Evolutionary conservation across 2,797 vertebrate species (phyloP).

Genomic region (Dipus sagitta): DNA sequence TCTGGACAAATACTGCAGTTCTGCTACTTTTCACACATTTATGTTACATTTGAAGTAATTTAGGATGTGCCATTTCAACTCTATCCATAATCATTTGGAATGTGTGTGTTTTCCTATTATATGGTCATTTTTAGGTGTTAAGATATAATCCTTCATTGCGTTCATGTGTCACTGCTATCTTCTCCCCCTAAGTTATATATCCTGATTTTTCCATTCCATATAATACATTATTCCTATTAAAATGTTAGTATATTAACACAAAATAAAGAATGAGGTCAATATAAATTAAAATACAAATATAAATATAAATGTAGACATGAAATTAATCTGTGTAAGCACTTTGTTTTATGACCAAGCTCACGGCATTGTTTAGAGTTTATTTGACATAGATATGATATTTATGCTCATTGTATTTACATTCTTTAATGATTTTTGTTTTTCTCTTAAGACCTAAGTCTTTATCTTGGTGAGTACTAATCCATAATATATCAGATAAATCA

Average conservation of each 20-base stretch:
- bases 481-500: slow-evolving; percentile 52
- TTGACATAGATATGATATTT: no score
- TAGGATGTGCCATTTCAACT: background rate
- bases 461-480: background rate
- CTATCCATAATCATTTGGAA: background rate
- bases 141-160: background rate
- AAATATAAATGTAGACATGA: no score
- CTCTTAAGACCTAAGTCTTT: background rate
- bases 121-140: background rate
- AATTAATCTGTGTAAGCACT: no score
- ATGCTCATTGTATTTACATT: no score
- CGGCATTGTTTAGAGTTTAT: no score
- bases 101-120: background rate
- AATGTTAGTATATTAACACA: no score
- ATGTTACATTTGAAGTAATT: background rate
- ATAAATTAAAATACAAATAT: no score
- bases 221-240: no score
- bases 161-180: background rate
- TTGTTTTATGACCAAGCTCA: no score
- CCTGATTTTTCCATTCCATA: background rate
- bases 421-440: background rate
- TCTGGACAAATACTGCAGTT: background rate
- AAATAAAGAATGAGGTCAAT: no score
- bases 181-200: background rate
- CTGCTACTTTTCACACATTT: background rate